These are phyloP conservation scores for Brachymystax lenok DNA, from an alignment of 2,797 vertebrate genomes.

Conservation along the genomic window DNA sequence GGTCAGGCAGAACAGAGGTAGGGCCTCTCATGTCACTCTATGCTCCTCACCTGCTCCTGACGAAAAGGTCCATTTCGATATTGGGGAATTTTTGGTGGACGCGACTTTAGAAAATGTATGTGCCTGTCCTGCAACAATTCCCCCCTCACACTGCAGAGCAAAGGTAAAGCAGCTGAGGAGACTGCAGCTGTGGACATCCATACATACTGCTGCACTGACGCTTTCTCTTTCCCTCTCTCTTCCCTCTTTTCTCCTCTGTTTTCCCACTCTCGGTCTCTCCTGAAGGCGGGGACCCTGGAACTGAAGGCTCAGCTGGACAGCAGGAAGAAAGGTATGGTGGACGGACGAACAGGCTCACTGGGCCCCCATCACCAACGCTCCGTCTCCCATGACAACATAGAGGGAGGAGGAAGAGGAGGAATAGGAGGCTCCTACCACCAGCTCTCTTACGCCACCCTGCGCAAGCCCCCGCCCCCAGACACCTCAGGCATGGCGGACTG, in stretches of 20 bases:
- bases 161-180: conserved; percentile 26
- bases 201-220: conserved; percentile 28
- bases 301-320: conserved; percentile 74
- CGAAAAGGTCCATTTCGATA: conserved; percentile 39
- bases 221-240: conserved; percentile 8
- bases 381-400: conserved; percentile 48
- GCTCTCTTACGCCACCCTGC: conserved; percentile 81
- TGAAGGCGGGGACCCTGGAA: conserved; percentile 76
- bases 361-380: conserved; percentile 63
- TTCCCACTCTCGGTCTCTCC: conserved; percentile 1
- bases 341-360: conserved; percentile 67
- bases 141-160: conserved; percentile 23
- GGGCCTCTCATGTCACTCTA: conserved; percentile 26
- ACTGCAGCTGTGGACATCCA: conserved; percentile 40
- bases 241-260: conserved; percentile 25
- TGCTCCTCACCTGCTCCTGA: conserved; percentile 31
- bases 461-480: conserved; percentile 78
- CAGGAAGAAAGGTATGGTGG: conserved; percentile 71
- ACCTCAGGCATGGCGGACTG: conserved; percentile 87
- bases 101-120: conserved; percentile 40
- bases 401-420: conserved; percentile 54
- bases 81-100: conserved; percentile 13
- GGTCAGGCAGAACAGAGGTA: background rate
- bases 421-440: conserved; percentile 65
- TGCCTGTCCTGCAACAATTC: conserved; percentile 36